Conservation (phyloP, 2,797 vertebrate genomes). For the Sebastes baramenuke region DNA sequence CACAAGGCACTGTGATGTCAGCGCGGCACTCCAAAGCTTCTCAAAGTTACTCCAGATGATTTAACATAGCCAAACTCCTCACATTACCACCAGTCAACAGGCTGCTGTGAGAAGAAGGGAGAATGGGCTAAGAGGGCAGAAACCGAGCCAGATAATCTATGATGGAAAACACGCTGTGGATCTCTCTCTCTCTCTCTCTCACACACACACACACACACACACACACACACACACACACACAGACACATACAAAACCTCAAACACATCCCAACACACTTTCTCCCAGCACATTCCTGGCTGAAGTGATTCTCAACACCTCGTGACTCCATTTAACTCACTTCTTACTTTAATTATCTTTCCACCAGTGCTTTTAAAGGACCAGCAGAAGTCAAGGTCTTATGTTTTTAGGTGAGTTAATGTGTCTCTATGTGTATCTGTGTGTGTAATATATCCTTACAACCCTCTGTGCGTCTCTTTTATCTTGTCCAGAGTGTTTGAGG, state of each 20-base stretch:
- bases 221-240: no score
- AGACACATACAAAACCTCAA: background rate
- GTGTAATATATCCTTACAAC: background rate
- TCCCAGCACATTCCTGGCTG: conserved; percentile 7
- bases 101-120: conserved; percentile 23
- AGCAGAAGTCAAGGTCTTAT: conserved; percentile 59
- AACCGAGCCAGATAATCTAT: conserved; percentile 41
- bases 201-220: no score
- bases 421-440: background rate
- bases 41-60: conserved; percentile 78
- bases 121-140: conserved; percentile 53
- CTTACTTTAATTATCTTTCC: conserved; percentile 30
- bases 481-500: conserved; percentile 43
- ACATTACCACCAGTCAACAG: conserved; percentile 78
- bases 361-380: conserved; percentile 50
- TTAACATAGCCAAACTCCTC: conserved; percentile 67
- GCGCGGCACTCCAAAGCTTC: conserved; percentile 44
- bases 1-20: conserved; percentile 56
- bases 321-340: conserved; percentile 21
- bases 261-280: background rate
- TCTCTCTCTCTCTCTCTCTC: background rate
- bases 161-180: conserved; percentile 3
- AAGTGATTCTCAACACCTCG: conserved; percentile 19
- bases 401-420: conserved; percentile 44
- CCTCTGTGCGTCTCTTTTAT: conserved; percentile 21